Conservation (phyloP, 2,888 invertebrate genomes). For the Erebia palarica region DNA sequence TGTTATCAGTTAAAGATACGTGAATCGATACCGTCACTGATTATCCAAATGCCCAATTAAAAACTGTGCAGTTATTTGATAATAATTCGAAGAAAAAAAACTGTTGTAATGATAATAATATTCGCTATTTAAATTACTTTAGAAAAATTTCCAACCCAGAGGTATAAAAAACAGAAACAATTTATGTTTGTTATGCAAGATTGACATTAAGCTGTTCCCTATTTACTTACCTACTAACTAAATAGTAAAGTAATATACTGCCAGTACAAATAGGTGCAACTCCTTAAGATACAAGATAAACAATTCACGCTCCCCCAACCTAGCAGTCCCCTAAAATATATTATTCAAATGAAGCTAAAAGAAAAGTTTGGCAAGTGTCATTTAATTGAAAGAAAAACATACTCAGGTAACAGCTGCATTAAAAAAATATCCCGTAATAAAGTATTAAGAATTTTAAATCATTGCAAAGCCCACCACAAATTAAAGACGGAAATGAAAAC, state of each 20-base stretch:
- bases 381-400: slow-evolving; percentile 37
- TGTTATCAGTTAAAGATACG: too few species aligned
- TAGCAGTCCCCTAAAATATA: slow-evolving; percentile 24
- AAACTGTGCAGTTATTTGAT: too few species aligned
- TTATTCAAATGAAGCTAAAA: slow-evolving; percentile 34
- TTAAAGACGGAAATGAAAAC: slow-evolving; percentile 50
- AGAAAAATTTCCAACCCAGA: too few species aligned
- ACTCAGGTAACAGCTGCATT: slow-evolving; percentile 37
- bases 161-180: too few species aligned
- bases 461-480: slow-evolving; percentile 48
- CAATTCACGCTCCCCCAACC: slow-evolving; percentile 7
- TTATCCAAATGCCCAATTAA: too few species aligned
- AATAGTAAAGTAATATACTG: not conserved
- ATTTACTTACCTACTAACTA: not conserved
- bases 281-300: slow-evolving; percentile 1
- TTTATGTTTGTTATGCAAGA: too few species aligned
- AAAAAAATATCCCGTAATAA: slow-evolving; percentile 27
- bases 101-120: too few species aligned
- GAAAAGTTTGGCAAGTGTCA: slow-evolving; percentile 35
- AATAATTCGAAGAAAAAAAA: too few species aligned
- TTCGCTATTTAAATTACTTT: too few species aligned
- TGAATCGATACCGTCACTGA: too few species aligned
- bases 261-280: not conserved
- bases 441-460: slow-evolving; percentile 25
- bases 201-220: too few species aligned